phyloP scores from a whole-genome alignment of 1,140 invertebrate species.

The Zaprionus gabonicus region DNA sequence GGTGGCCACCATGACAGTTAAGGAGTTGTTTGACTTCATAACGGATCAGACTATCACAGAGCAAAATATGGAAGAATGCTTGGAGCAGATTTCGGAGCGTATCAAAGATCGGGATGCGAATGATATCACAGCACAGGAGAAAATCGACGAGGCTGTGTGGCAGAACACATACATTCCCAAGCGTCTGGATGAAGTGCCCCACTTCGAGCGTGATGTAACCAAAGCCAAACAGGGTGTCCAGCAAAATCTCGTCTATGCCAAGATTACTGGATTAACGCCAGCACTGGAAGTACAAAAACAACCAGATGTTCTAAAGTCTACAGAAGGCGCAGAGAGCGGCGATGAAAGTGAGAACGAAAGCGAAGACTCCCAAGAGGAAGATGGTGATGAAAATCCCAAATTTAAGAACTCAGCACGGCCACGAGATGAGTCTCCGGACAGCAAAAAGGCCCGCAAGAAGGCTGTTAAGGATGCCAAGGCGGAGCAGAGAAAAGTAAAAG shows the following conservation, averaged over 20 bases:
- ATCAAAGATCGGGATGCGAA: constrained; percentile 87
- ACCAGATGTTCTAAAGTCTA: constrained; percentile 85
- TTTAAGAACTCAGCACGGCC: constrained; percentile 90
- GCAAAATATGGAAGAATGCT: constrained; percentile 92
- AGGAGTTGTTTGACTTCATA: constrained; percentile 98
- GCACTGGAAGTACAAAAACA: constrained; percentile 90
- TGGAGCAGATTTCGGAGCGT: constrained; percentile 89
- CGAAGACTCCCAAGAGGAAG: constrained; percentile 72
- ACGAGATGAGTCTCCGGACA: constrained; percentile 93
- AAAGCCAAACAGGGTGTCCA: constrained; percentile 91
- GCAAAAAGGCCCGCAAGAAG: constrained; percentile 94
- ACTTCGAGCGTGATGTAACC: constrained; percentile 95
- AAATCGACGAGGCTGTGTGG: constrained; percentile 95
- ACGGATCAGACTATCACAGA: constrained; percentile 94
- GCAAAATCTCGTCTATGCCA: constrained; percentile 92
- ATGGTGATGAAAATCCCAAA: constrained; percentile 86
- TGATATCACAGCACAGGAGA: constrained; percentile 88
- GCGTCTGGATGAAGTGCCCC: constrained; percentile 95
- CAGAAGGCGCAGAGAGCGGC: constrained; percentile 25
- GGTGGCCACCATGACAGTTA: constrained; percentile 95
- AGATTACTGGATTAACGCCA: constrained; percentile 92
- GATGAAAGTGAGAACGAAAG: constrained; percentile 80
- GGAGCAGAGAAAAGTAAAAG: constrained; percentile 95
- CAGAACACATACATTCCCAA: constrained; percentile 97
- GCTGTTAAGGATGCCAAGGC: constrained; percentile 94